Evolutionary conservation across 2,797 vertebrate species (phyloP).

Genomic region (Selene dorsalis): DNA sequence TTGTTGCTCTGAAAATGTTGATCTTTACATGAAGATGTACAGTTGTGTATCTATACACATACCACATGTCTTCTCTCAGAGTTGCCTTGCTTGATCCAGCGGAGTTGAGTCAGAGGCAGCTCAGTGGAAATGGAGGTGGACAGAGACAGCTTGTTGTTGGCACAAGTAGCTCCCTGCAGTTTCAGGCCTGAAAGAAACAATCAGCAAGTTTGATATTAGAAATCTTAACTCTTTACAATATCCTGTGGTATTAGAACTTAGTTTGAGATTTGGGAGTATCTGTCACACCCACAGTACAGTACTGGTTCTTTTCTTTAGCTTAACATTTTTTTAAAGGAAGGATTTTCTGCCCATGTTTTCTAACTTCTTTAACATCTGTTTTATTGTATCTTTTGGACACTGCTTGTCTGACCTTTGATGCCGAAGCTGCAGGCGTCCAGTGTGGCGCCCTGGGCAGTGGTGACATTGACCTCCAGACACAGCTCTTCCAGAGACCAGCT

Average conservation of each 20-base stretch:
- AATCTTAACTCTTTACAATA: not conserved
- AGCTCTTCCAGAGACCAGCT: slow-evolving; percentile 99
- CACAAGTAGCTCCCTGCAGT: slow-evolving; percentile 94
- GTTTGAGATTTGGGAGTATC: not conserved
- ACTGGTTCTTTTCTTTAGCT: not conserved
- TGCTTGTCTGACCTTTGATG: slow-evolving; percentile 89
- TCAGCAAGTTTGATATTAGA: not conserved
- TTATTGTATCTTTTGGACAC: not conserved
- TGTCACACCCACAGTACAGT: not conserved
- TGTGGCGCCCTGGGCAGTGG: slow-evolving; percentile 87
- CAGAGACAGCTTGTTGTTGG: slow-evolving; percentile 96
- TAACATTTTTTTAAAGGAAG: not conserved
- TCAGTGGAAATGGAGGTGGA: slow-evolving; percentile 94
- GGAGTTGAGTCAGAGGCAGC: slow-evolving; percentile 95
- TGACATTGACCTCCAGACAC: slow-evolving; percentile 95
- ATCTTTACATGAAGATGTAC: not conserved
- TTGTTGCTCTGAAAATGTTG: not conserved
- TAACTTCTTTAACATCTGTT: not conserved
- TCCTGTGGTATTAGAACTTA: not conserved
- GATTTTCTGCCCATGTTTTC: no score
- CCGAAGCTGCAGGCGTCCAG: slow-evolving; percentile 98
- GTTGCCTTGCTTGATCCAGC: slow-evolving; percentile 92
- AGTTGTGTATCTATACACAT: not conserved
- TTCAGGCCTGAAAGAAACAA: slow-evolving; percentile 76
- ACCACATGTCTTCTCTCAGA: slow-evolving; percentile 93